Evolutionary conservation across 2,797 vertebrate genomes (phyloP).

Genomic region (Chromis chromis): DNA sequence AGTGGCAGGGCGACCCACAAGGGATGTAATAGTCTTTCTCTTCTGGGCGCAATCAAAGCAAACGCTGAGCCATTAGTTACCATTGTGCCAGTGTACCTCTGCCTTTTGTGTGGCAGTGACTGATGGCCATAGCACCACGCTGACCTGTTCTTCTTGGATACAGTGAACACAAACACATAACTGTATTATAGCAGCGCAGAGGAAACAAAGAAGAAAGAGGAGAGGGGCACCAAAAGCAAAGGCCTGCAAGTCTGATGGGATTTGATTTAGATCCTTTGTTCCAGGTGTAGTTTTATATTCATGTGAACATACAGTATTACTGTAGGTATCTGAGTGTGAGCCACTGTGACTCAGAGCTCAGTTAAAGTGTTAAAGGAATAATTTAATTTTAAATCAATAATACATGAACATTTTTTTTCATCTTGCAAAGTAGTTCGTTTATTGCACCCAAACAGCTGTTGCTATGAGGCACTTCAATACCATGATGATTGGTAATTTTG

Average conservation of each 20-base stretch:
- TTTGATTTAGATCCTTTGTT: conserved; percentile 9
- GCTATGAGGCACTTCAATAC: conserved; percentile 10
- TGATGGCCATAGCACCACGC: conserved; percentile 61
- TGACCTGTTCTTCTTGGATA: conserved; percentile 49
- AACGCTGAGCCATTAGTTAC: conserved; percentile 78
- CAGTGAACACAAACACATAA: conserved; percentile 55
- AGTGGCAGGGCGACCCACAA: conserved; percentile 40
- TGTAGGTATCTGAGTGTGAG: not conserved
- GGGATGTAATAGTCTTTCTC: conserved; percentile 58
- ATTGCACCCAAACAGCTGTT: conserved; percentile 7
- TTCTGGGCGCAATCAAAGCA: conserved; percentile 71
- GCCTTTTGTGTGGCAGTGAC: conserved; percentile 74
- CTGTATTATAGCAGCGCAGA: conserved; percentile 27
- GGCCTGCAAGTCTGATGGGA: not conserved
- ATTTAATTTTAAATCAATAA: conserved; percentile 10
- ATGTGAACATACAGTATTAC: not conserved
- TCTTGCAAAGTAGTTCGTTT: not conserved
- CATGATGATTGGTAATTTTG: conserved; percentile 9
- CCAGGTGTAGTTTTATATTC: not conserved
- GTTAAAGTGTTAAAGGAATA: not conserved
- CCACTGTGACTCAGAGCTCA: not conserved
- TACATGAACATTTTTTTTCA: not conserved
- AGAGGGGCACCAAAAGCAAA: not conserved
- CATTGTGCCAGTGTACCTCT: conserved; percentile 59
- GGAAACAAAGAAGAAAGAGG: conserved; percentile 24